Evolutionary conservation across 2,113 vertebrate genomes (phyloP).

Genomic region (Setophaga kirtlandii): DNA sequence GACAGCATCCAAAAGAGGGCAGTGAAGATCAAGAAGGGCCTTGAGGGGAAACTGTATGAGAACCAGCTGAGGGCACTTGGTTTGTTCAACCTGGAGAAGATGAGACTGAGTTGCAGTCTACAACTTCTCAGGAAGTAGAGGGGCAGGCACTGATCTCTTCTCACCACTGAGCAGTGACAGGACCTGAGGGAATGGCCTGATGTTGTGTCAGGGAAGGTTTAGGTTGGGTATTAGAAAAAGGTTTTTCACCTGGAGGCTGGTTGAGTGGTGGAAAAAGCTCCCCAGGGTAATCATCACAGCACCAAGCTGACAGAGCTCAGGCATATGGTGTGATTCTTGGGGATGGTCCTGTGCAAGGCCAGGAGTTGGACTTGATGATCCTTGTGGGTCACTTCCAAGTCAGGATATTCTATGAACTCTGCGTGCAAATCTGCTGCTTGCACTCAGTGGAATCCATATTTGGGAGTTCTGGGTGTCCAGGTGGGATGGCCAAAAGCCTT

Average conservation of each 20-base stretch:
- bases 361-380: not conserved
- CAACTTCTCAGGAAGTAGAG: not conserved
- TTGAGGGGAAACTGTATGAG: accelerated
- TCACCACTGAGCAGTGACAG: not conserved
- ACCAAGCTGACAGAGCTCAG: not conserved
- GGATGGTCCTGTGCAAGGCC: not conserved
- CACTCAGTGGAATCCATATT: not conserved
- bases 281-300: not conserved
- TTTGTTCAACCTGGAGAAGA: not conserved
- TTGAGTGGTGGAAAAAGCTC: not conserved
- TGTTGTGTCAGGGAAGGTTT: not conserved
- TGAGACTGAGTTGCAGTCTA: not conserved
- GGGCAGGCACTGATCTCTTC: not conserved
- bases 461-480: not conserved
- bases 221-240: not conserved
- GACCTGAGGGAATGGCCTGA: not conserved
- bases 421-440: not conserved
- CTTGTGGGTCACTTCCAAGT: not conserved
- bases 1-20: not conserved
- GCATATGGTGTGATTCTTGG: not conserved
- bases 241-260: not conserved
- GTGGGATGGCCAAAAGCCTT: not conserved
- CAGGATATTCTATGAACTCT: not conserved
- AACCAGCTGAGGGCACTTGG: not conserved
- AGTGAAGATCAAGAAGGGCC: not conserved